Conservation (phyloP, 2,113 vertebrate species). For the Syngnathus floridae region DNA sequence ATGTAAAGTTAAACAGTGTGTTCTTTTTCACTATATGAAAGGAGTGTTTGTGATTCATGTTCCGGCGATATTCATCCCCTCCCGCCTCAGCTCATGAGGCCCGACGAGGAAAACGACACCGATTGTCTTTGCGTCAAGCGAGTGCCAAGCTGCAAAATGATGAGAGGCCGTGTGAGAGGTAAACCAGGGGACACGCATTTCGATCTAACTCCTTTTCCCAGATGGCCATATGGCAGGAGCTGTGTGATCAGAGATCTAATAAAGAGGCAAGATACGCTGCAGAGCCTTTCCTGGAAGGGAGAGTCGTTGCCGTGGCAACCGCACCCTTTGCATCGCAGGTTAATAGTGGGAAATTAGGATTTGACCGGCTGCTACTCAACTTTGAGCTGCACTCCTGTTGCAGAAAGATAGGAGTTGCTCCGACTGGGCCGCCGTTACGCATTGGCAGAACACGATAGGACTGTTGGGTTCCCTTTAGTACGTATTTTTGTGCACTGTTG, state of each 20-base stretch:
- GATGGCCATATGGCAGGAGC: constrained; percentile 53
- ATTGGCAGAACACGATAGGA: not conserved
- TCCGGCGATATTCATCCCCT: constrained; percentile 8
- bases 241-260: constrained; percentile 68
- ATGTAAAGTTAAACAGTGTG: constrained; percentile 7
- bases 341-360: constrained; percentile 60
- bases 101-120: constrained; percentile 19
- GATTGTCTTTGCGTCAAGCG: constrained; percentile 6
- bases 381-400: not conserved
- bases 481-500: not conserved
- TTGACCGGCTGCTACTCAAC: constrained; percentile 15
- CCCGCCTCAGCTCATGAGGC: constrained; percentile 1
- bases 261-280: constrained; percentile 57
- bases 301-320: constrained; percentile 57
- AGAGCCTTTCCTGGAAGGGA: constrained; percentile 53
- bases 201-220: constrained; percentile 47
- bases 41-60: constrained; percentile 10
- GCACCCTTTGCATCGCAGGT: constrained; percentile 57
- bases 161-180: constrained; percentile 33
- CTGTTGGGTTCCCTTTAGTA: not conserved
- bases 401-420: not conserved
- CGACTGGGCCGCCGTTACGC: not conserved
- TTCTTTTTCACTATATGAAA: constrained; percentile 1
- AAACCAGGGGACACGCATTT: constrained; percentile 41
- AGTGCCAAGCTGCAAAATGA: constrained; percentile 30